Evolutionary conservation across 2,113 vertebrate species (phyloP), one percentile per base, ranked within the genome.

Genomic region (Oncorhynchus mykiss): DNA sequence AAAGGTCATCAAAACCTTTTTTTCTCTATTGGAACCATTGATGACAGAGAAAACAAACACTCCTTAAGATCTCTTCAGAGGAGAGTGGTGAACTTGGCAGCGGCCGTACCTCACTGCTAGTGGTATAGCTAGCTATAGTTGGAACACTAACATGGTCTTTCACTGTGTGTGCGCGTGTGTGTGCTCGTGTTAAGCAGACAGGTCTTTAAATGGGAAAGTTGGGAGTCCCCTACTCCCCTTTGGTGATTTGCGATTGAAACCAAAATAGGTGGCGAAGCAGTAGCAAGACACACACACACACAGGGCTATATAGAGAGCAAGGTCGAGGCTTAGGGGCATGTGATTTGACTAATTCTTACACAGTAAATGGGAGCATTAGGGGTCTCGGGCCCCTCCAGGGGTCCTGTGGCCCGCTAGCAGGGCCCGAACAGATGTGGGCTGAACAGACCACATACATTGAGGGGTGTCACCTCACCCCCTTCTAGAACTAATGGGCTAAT

Each of bases 361-460:
- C 81, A 86, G 84, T 88, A 88, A 88, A 91, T 83, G 72, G 51
- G 16, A 54, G 51, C 14, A 18, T 54, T 54, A 54, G 16, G 51
- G 51, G 14, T 18, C 51, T 54, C 13, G 12, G 51, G 13, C 24
- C 71, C 27, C 71, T 51, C 49, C 16, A 18, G 51, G 51, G 51
- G 16, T 22, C 27, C 71, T 39, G 27, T 39, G 22, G 20, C 27
- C 48, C 3, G 12, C 14, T 24, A 60, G 22, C 82, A 67, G 87
- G 84, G 89, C 86, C 81, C 77, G 84, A 88, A 89, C 90, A 93
- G 91, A 92, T 92, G 91, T 91, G 85, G 83, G 82, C 87, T 90
- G 89, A 88, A 88, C 89, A 91, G 89, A 91, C 87, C 90, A 92
- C 88, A 91, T 91, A 93, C 91, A 91, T 91, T 80, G 91, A 91